Evolutionary conservation across 2,113 vertebrate genomes (phyloP).

Genomic region (Pithys albifrons): DNA sequence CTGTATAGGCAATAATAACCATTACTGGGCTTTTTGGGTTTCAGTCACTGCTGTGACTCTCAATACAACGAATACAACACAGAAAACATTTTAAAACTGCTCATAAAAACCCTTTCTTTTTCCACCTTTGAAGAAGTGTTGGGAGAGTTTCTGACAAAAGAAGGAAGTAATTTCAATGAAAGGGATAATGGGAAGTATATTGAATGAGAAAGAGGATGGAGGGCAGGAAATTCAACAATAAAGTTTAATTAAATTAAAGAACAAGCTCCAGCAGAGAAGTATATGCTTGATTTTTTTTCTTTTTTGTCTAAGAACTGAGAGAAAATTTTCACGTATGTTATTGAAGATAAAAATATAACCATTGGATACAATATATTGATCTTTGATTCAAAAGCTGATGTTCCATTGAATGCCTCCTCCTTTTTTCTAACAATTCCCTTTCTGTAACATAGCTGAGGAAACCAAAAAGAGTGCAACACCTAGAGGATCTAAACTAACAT

Average conservation of each 20-base stretch:
- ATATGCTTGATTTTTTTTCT: background rate
- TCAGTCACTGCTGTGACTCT: conserved; percentile 57
- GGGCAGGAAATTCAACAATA: conserved; percentile 29
- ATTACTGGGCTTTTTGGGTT: conserved; percentile 34
- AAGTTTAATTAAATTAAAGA: conserved; percentile 68
- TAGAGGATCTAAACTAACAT: background rate
- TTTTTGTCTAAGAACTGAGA: background rate
- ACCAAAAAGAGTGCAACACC: background rate
- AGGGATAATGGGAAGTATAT: conserved; percentile 39
- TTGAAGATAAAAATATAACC: conserved; percentile 49
- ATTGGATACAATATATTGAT: background rate
- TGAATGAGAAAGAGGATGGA: conserved; percentile 38
- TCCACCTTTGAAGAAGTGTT: conserved; percentile 48
- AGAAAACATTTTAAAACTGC: conserved; percentile 61
- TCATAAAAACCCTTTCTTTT: conserved; percentile 59
- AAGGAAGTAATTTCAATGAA: conserved; percentile 58
- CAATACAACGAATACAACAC: conserved; percentile 48
- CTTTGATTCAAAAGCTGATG: conserved; percentile 30
- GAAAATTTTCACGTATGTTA: conserved; percentile 6
- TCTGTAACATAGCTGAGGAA: background rate
- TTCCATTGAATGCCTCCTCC: background rate
- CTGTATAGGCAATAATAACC: conserved; percentile 38
- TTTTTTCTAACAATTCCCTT: background rate
- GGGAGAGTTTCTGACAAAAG: conserved; percentile 55
- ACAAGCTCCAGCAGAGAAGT: conserved; percentile 41